Percentiles rank a stretch among this genome's conserved stretches.
These are phyloP conservation scores for Bubalus kerabau DNA, from an alignment of 2,113 vertebrate genomes.

Conservation along the genomic window DNA sequence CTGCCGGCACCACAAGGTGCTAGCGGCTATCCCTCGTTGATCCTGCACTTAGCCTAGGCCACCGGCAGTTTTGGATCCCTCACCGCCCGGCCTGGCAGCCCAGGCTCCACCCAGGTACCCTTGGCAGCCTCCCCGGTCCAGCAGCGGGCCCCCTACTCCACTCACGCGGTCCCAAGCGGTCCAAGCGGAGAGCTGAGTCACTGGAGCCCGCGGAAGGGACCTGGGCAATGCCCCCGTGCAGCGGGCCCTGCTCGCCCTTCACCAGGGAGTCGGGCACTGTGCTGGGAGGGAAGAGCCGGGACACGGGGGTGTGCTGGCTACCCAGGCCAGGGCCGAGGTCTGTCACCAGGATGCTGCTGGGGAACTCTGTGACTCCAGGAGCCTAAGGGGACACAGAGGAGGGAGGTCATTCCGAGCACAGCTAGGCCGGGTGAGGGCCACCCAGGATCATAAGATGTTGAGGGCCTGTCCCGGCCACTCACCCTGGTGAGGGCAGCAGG, in stretches of 20 bases:
- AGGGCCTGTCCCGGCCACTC: constrained; percentile 31
- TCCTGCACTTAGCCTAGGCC: not conserved
- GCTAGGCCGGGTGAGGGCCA: not conserved
- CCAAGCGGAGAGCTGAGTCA: constrained; percentile 71
- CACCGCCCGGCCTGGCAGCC: not conserved
- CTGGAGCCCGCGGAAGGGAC: constrained; percentile 80
- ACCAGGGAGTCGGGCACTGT: constrained; percentile 78
- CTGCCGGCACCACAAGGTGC: fast-evolving
- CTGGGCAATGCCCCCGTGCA: constrained; percentile 79
- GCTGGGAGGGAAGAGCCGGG: constrained; percentile 81
- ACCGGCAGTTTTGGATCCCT: not conserved
- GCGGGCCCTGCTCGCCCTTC: constrained; percentile 86
- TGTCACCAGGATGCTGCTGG: constrained; percentile 79
- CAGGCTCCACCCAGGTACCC: not conserved
- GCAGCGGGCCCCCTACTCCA: fast-evolving
- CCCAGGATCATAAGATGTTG: not conserved
- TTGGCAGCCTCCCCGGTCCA: fast-evolving
- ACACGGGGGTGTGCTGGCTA: constrained; percentile 72
- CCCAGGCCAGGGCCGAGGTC: constrained; percentile 73
- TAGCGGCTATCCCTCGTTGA: too few relatives aligned
- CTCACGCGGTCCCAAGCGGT: not conserved
- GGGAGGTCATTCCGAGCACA: not conserved
- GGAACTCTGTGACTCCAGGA: constrained; percentile 84
- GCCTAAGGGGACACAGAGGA: constrained; percentile 76
- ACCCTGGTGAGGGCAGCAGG: constrained; percentile 87